A percentile compares a stretch with the other conserved stretches of the same genome.
Evolutionary conservation across 2,797 vertebrate genomes (phyloP).

Genomic region (Rhynchonycteris naso): DNA sequence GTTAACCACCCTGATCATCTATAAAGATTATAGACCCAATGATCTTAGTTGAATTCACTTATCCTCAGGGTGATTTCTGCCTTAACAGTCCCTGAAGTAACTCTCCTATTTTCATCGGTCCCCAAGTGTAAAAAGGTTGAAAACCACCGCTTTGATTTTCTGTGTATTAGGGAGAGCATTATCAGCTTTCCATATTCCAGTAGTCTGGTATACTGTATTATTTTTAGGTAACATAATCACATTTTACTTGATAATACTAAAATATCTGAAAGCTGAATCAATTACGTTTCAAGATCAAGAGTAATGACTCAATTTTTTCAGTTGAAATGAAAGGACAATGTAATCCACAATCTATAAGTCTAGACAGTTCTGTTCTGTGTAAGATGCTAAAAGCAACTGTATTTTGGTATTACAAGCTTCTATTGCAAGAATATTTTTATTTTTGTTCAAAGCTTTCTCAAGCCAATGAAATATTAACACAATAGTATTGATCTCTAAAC

Average conservation of each 20-base stretch:
- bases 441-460: neutral
- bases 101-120: too few species aligned
- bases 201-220: neutral
- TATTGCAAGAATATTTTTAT: neutral
- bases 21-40: too few species aligned
- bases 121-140: too few species aligned
- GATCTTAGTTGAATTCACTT: too few species aligned
- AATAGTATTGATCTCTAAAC: neutral
- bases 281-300: conserved; percentile 28
- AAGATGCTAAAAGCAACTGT: neutral
- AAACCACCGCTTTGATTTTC: neutral
- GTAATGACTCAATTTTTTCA: conserved; percentile 24
- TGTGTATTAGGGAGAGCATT: neutral
- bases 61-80: too few species aligned
- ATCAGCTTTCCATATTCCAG: neutral
- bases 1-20: too few species aligned
- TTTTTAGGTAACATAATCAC: conserved; percentile 3
- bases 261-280: conserved; percentile 1
- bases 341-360: neutral
- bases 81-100: too few species aligned
- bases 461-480: neutral
- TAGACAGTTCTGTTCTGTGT: neutral
- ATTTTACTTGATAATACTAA: neutral
- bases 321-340: neutral
- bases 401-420: neutral